Conservation (phyloP, 30 jellyfish, hydroid and myxozoan genomes). For the Aurelia coerulea region DNA sequence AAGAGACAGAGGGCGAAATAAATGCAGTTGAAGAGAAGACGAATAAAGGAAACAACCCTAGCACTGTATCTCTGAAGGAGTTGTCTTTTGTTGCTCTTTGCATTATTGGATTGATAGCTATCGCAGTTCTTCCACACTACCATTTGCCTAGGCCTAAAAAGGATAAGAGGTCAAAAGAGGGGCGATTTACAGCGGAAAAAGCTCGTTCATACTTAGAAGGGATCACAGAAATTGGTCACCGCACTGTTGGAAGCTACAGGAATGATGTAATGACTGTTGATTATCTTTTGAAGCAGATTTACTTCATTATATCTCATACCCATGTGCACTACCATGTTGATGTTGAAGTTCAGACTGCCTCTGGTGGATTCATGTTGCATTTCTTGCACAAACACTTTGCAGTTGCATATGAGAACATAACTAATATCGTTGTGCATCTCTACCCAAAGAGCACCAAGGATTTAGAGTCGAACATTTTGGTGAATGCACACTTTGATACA, state of each 20-base stretch:
- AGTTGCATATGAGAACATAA: slow-evolving; percentile 81
- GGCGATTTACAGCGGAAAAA: slow-evolving; percentile 80
- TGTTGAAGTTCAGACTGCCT: slow-evolving; percentile 82
- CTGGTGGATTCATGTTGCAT: slow-evolving; percentile 80
- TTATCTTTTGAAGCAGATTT: slow-evolving; percentile 69
- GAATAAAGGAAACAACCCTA: background rate
- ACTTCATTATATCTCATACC: slow-evolving; percentile 62
- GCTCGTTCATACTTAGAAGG: slow-evolving; percentile 84
- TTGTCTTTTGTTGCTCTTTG: slow-evolving; percentile 21
- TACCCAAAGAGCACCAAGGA: slow-evolving; percentile 66
- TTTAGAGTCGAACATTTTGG: slow-evolving; percentile 44
- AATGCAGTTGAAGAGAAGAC: background rate
- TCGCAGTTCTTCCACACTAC: slow-evolving; percentile 55
- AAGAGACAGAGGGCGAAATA: slow-evolving; percentile 1
- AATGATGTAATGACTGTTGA: slow-evolving; percentile 87
- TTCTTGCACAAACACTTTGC: slow-evolving; percentile 70
- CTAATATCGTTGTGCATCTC: slow-evolving; percentile 84
- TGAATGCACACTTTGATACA: slow-evolving; percentile 93
- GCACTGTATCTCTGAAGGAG: slow-evolving; percentile 18
- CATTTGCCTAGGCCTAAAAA: slow-evolving; percentile 75
- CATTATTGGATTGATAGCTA: slow-evolving; percentile 22
- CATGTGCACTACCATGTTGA: slow-evolving; percentile 65
- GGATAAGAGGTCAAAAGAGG: slow-evolving; percentile 29
- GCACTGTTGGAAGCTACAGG: slow-evolving; percentile 85
- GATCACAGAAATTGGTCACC: slow-evolving; percentile 83